These are phyloP conservation scores for Pangasianodon hypophthalmus DNA, from an alignment of 2,113 vertebrate genomes.

Conservation along the genomic window DNA sequence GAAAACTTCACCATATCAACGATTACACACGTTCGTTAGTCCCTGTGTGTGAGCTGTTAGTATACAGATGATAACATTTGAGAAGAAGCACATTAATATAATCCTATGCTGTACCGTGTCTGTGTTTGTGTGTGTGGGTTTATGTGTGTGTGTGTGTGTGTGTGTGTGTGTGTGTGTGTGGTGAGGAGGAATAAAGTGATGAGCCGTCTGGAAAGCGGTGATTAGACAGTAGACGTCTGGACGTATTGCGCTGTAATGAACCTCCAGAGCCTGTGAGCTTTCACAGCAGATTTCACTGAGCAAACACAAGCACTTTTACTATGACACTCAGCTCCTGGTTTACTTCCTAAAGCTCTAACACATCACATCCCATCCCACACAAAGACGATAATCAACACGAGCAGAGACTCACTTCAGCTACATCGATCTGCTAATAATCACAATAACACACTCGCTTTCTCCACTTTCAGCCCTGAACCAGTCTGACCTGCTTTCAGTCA, in stretches of 20 bases:
- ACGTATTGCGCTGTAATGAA: constrained; percentile 54
- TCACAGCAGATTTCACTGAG: constrained; percentile 19
- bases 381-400: neutral
- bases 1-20: too few relatives aligned
- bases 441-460: neutral
- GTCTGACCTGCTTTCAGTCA: neutral
- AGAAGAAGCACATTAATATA: too few relatives aligned
- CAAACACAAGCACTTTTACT: constrained; percentile 63
- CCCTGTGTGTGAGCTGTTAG: too few relatives aligned
- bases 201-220: neutral
- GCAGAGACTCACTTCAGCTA: neutral
- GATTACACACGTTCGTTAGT: too few relatives aligned
- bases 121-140: neutral
- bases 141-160: neutral
- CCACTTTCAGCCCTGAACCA: neutral
- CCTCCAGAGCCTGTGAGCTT: constrained; percentile 47
- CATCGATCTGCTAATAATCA: neutral
- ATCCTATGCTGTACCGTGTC: too few relatives aligned
- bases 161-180: neutral
- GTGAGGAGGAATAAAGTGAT: constrained; percentile 30
- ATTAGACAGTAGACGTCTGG: constrained; percentile 24
- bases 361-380: neutral
- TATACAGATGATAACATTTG: too few relatives aligned
- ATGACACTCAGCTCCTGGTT: constrained; percentile 50
- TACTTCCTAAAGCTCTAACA: neutral